phyloP scores from a whole-genome alignment of 2,797 vertebrate species.

The Schizopygopsis pylzovi region DNA sequence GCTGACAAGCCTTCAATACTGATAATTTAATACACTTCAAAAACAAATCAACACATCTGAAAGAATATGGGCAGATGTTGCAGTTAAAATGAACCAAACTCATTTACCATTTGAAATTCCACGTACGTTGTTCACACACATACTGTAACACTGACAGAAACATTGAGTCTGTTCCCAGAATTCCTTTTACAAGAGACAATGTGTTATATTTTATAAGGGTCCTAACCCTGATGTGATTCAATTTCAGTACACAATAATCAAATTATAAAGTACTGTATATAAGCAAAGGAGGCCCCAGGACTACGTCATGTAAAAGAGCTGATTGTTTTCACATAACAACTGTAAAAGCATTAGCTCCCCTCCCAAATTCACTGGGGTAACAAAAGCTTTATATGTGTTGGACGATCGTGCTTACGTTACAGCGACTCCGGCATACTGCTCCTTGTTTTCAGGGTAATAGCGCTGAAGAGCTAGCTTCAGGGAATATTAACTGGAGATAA shows the following conservation, averaged over 20 bases:
- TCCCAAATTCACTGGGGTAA: constrained; percentile 45
- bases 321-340: constrained; percentile 46
- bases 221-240: constrained; percentile 59
- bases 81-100: neutral
- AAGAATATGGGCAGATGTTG: neutral
- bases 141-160: constrained; percentile 58
- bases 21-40: neutral
- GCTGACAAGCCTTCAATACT: neutral
- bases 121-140: constrained; percentile 37
- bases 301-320: constrained; percentile 33
- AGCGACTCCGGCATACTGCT: constrained; percentile 67
- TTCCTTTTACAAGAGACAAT: constrained; percentile 50
- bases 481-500: constrained; percentile 72
- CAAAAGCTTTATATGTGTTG: constrained; percentile 61
- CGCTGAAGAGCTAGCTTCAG: constrained; percentile 68
- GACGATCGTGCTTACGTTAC: constrained; percentile 70
- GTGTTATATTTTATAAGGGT: constrained; percentile 48
- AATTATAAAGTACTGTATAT: constrained; percentile 57
- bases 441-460: constrained; percentile 61
- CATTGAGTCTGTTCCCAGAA: constrained; percentile 49
- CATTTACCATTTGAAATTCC: constrained; percentile 1
- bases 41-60: neutral
- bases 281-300: constrained; percentile 29
- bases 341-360: constrained; percentile 43
- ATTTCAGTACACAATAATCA: constrained; percentile 57